Conservation (phyloP, 2,888 invertebrate species). For the Epirrita christyi region DNA sequence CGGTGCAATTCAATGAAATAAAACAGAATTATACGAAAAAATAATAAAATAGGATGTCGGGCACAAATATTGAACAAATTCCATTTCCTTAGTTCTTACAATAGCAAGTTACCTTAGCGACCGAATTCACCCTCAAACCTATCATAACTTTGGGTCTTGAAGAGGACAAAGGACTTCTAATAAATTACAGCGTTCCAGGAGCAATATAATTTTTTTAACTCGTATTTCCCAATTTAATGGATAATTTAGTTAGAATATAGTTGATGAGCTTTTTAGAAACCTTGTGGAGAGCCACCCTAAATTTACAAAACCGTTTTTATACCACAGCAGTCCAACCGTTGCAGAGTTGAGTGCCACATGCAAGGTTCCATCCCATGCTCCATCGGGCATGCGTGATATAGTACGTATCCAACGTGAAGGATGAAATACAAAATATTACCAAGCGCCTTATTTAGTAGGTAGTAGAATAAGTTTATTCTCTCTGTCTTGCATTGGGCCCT, state of each 20-base stretch:
- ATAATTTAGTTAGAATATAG: constrained; percentile 21
- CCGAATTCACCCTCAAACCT: too few relatives aligned
- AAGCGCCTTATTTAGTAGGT: too few relatives aligned
- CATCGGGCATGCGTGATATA: background rate
- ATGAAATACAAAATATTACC: background rate
- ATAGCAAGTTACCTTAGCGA: too few relatives aligned
- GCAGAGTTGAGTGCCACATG: constrained; percentile 2
- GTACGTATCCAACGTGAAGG: background rate
- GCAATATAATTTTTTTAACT: constrained; percentile 21
- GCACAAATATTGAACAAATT: constrained; percentile 12
- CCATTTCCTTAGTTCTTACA: constrained; percentile 8
- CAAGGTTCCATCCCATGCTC: constrained; percentile 4
- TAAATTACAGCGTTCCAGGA: too few relatives aligned
- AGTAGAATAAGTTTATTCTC: too few relatives aligned
- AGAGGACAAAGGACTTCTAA: too few relatives aligned
- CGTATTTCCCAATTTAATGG: constrained; percentile 24
- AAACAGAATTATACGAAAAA: too few relatives aligned
- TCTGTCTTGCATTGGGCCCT: too few relatives aligned
- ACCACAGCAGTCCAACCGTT: constrained; percentile 9
- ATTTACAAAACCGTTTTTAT: constrained; percentile 23
- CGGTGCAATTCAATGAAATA: constrained; percentile 1
- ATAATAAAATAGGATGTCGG: constrained; percentile 8
- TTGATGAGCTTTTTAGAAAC: constrained; percentile 13
- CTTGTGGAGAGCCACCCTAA: constrained; percentile 22
- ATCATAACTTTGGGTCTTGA: too few relatives aligned